A percentile compares a stretch with the other conserved stretches of the same genome.
These are phyloP conservation scores for Myrmecobius fasciatus DNA, from an alignment of 2,113 vertebrate genomes.

Conservation along the genomic window DNA sequence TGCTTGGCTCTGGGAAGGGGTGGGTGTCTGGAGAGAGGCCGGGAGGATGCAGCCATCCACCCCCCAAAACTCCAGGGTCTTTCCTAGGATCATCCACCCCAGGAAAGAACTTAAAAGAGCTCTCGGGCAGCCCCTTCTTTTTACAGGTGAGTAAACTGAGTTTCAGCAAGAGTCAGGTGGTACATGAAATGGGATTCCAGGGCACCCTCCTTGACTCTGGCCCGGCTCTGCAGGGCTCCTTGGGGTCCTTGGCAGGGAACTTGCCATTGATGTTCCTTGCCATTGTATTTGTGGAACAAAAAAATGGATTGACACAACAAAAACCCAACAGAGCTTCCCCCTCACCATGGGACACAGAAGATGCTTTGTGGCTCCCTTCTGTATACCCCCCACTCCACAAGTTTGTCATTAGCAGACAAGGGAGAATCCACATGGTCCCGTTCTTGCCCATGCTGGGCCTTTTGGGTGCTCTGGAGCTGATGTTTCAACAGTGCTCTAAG, in stretches of 20 bases:
- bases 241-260: neutral
- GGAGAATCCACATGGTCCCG: neutral
- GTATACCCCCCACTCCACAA: fast-evolving
- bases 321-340: neutral
- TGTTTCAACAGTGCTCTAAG: neutral
- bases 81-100: neutral
- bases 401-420: neutral
- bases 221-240: neutral
- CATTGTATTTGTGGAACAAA: neutral
- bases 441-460: neutral
- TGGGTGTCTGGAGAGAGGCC: neutral
- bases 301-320: neutral
- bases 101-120: neutral
- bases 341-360: neutral
- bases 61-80: no score
- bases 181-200: neutral
- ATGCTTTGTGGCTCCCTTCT: neutral
- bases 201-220: neutral
- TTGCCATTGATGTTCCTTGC: neutral
- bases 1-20: no score
- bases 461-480: neutral
- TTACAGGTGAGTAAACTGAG: neutral
- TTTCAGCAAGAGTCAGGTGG: neutral
- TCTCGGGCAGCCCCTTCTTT: neutral
- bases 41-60: neutral